Evolutionary conservation across 2,888 invertebrate species (phyloP).

Genomic region (Andrena camellia): DNA sequence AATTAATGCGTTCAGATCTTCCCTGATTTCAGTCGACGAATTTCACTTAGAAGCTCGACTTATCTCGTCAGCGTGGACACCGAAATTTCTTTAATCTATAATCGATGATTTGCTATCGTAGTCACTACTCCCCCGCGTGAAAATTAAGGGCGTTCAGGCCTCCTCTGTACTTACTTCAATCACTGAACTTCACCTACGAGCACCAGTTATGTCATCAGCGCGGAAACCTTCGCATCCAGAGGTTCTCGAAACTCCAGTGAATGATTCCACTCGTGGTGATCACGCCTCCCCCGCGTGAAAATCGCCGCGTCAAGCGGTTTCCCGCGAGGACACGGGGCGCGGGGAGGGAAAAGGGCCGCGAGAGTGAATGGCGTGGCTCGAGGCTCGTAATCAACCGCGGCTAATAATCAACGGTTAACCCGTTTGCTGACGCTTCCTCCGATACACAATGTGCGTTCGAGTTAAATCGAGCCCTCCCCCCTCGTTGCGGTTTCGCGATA

Average conservation of each 20-base stretch:
- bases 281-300: conserved; percentile 16
- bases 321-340: neutral
- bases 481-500: neutral
- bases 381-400: conserved; percentile 27
- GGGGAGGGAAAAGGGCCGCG: conserved; percentile 10
- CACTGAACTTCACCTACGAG: no score
- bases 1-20: no score
- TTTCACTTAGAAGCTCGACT: no score
- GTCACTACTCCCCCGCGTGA: no score
- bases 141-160: no score
- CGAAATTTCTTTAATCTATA: no score
- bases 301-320: conserved; percentile 16
- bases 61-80: no score
- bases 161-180: no score
- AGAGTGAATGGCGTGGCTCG: conserved; percentile 7
- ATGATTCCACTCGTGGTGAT: neutral
- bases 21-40: no score
- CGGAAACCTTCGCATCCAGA: neutral
- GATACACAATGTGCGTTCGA: conserved; percentile 10
- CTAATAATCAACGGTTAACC: conserved; percentile 36
- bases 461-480: conserved; percentile 19
- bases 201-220: no score
- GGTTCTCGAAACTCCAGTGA: neutral
- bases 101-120: no score
- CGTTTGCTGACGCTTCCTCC: conserved; percentile 34